phyloP scores from a whole-genome alignment of 2,888 invertebrate species.

The Phengaris arion region DNA sequence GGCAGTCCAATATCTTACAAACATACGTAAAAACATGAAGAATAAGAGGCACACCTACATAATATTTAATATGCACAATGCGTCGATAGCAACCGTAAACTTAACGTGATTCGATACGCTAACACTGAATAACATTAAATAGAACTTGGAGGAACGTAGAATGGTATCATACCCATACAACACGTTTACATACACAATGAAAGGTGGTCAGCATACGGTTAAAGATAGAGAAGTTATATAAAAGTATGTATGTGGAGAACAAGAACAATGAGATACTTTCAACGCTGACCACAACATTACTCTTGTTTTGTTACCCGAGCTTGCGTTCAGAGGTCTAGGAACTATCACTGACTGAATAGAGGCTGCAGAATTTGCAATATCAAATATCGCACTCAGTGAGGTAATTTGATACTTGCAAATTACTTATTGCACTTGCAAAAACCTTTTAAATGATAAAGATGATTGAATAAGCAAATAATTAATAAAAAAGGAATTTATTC shows the following conservation, averaged over 20 bases:
- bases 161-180: neutral
- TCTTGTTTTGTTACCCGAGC: slow-evolving; percentile 24
- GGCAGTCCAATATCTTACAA: neutral
- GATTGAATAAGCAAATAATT: neutral
- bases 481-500: neutral
- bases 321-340: slow-evolving; percentile 8
- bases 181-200: slow-evolving; percentile 12
- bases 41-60: neutral
- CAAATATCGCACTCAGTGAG: slow-evolving; percentile 6
- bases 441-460: neutral
- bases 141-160: neutral
- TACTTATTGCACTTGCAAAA: neutral
- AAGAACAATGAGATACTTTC: slow-evolving; percentile 26
- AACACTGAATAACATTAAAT: slow-evolving; percentile 11
- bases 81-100: slow-evolving; percentile 1
- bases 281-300: slow-evolving; percentile 5
- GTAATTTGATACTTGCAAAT: neutral
- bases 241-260: neutral
- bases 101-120: slow-evolving; percentile 1
- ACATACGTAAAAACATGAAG: neutral
- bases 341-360: neutral
- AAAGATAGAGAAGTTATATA: neutral
- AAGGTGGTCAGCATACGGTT: neutral
- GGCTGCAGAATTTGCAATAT: neutral
- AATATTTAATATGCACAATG: neutral